phyloP scores from a whole-genome alignment of 1,140 invertebrate genomes.

The Aphidius ervi region DNA sequence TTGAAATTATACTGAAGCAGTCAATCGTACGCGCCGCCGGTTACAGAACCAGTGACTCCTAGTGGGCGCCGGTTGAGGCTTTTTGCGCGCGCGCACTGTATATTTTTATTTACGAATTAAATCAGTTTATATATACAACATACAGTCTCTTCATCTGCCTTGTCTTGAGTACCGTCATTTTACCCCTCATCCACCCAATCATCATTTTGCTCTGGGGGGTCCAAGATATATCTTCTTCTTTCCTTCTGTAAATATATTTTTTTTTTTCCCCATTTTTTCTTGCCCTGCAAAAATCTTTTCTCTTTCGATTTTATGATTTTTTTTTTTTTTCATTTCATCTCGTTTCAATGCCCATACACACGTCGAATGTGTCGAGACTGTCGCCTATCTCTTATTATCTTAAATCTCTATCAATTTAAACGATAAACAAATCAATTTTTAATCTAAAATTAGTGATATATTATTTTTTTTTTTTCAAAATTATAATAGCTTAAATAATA shows the following conservation, averaged over 20 bases:
- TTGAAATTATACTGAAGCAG: constrained; percentile 17
- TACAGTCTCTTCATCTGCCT: no score
- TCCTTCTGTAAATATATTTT: not conserved
- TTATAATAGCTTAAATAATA: no score
- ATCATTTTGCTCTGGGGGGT: no score
- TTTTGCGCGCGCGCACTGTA: constrained; percentile 42
- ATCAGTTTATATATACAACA: no score
- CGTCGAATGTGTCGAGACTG: constrained; percentile 13
- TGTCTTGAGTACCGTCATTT: no score
- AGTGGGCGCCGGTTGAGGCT: constrained; percentile 49
- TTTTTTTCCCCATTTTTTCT: constrained; percentile 4
- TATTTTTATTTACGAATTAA: constrained; percentile 5
- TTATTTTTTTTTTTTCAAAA: no score
- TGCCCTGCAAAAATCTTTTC: constrained; percentile 1
- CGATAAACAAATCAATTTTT: not conserved
- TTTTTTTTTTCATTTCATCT: constrained; percentile 15
- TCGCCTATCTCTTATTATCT: constrained; percentile 8
- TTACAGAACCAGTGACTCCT: constrained; percentile 48
- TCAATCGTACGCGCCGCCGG: constrained; percentile 36
- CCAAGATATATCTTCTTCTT: not conserved
- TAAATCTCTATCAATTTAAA: not conserved
- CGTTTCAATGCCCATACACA: constrained; percentile 13
- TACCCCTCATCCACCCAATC: no score
- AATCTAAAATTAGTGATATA: no score
- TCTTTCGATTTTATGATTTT: constrained; percentile 1